Evolutionary conservation across 2,888 invertebrate genomes (phyloP), one percentile per base, ranked within the genome.

Genomic region (Drosophila cracens): DNA sequence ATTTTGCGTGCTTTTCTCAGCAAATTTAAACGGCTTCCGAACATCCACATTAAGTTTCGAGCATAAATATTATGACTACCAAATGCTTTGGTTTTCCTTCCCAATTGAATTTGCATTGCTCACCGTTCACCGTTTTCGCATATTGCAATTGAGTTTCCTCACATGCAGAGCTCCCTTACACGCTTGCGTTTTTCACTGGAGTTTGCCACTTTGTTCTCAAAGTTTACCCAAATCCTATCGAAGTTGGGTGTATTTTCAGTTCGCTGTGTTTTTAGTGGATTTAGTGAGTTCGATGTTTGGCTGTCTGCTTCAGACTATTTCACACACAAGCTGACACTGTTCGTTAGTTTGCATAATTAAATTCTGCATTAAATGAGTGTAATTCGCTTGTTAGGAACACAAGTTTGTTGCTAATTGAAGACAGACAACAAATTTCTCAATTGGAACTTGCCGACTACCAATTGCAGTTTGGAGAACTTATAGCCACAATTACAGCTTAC

Each of bases 51-150:
- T 67, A 58, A 80, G 64, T 68, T 76, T 48, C 31, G 56, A 40
- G 63, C 68, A 81, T 75, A 78, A 83, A 76, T 79, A 83, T 82
- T 79, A 68, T 77, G 66, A 57, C 57, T 63, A 56, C 31, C 49
- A 63, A 74, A 69, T 70, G 59, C 56, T 65, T 60, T 59, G 61
- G 62, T 70, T 76, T 66, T 62, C 46, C 53, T 59, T 78, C 66
- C 75, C 80, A 72, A 82, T 84, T 68, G 77, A 82, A 80, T 80
- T 77, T 75, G 69, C 80, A 80, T 82, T 83, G 77, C 72, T 77
- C 74, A 75, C 70, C 67, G 68, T 74, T 54, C 31, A 31, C 31
- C 31, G 31, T 31, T 58, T 67, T 67, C 40, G 60, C 77, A 70
- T 71, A 67, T 66, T 79, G 61, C 66, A 67, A 64, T 66, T 51